A percentile compares a stretch with the other conserved stretches of the same genome.
These are phyloP conservation scores for Atrichornis clamosus DNA, from an alignment of 2,113 vertebrate species.

Conservation along the genomic window DNA sequence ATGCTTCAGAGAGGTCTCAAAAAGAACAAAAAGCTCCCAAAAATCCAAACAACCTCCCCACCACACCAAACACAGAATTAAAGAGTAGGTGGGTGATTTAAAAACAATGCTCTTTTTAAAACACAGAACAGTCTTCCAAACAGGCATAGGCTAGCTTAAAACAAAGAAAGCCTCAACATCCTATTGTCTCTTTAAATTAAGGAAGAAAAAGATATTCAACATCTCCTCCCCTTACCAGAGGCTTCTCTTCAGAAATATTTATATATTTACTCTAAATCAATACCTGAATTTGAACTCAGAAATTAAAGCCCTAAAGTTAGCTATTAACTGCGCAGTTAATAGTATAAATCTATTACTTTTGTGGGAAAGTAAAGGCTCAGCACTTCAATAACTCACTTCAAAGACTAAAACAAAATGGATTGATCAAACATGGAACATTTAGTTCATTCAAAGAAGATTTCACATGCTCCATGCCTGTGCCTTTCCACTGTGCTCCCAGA, in stretches of 20 bases:
- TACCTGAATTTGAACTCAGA: conserved; percentile 27
- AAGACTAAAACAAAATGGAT: conserved; percentile 19
- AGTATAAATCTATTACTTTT: conserved; percentile 37
- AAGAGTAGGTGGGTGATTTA: accelerated
- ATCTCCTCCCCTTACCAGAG: neutral
- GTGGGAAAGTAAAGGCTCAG: conserved; percentile 15
- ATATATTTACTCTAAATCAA: conserved; percentile 48
- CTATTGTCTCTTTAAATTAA: neutral
- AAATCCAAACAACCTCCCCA: too few species aligned
- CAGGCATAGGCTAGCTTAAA: neutral
- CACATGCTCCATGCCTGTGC: neutral
- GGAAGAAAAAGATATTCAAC: neutral
- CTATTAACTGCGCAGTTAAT: conserved; percentile 41
- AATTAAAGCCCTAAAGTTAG: conserved; percentile 44
- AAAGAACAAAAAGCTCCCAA: neutral
- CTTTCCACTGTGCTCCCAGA: neutral
- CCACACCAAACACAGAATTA: neutral
- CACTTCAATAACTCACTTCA: conserved; percentile 33
- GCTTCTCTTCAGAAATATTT: conserved; percentile 1
- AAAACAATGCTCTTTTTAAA: neutral
- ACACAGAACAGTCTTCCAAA: neutral
- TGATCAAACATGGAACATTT: neutral
- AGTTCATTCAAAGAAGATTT: neutral
- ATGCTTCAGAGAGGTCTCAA: neutral
- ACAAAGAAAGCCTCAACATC: neutral